Percentiles rank a stretch among this genome's conserved stretches.
phyloP scores from a whole-genome alignment of 2,888 invertebrate species.

The Hetaerina titia region DNA sequence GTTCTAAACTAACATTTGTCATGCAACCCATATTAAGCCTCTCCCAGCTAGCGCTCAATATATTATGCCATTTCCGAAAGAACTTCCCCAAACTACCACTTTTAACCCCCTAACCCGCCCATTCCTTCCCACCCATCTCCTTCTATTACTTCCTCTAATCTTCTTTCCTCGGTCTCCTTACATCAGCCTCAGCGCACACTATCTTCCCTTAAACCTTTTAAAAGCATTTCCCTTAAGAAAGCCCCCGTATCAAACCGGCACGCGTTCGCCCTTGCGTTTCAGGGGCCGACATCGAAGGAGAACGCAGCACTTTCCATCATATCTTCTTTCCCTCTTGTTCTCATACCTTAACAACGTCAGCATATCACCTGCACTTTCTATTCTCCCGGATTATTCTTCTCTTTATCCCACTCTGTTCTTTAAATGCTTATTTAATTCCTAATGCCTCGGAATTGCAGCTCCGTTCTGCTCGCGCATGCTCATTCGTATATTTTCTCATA shows the following conservation, averaged over 20 bases:
- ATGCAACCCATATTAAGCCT: not conserved
- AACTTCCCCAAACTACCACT: constrained; percentile 8
- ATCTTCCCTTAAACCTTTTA: constrained; percentile 41
- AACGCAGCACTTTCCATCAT: constrained; percentile 12
- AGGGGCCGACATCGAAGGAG: not conserved
- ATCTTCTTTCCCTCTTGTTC: not conserved
- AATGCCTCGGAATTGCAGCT: no score
- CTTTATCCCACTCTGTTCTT: not conserved
- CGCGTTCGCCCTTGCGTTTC: constrained; percentile 42
- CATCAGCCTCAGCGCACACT: not conserved
- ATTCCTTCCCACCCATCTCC: not conserved
- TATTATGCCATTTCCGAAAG: constrained; percentile 16
- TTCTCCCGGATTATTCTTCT: not conserved
- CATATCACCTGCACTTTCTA: not conserved
- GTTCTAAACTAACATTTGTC: not conserved
- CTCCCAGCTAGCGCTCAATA: not conserved
- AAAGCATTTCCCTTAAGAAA: not conserved
- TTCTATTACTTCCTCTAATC: not conserved
- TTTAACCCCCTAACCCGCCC: constrained; percentile 26
- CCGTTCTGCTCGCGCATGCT: no score
- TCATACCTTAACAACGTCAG: not conserved
- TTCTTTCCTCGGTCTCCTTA: not conserved
- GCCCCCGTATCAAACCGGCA: constrained; percentile 56
- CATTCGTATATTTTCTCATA: no score
- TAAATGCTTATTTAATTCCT: no score